Percentiles rank a stretch among this genome's conserved stretches.
Conservation (phyloP, 2,113 vertebrate species). For the Arizona elegans region DNA sequence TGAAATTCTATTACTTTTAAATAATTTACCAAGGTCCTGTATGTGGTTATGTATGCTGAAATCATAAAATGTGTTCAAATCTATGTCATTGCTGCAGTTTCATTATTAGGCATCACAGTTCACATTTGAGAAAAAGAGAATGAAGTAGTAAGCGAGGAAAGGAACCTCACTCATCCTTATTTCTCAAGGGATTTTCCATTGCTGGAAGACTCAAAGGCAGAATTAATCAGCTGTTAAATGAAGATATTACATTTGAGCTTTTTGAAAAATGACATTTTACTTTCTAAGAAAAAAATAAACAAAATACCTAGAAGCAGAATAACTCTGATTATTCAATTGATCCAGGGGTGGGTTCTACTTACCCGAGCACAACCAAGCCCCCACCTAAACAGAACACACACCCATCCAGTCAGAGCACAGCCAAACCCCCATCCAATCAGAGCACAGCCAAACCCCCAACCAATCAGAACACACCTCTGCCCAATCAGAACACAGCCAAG, state of each 20-base stretch:
- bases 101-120: background rate
- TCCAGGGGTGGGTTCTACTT: too few relatives aligned
- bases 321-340: background rate
- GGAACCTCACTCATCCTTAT: background rate
- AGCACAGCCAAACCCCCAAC: too few relatives aligned
- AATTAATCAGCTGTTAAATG: background rate
- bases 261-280: background rate
- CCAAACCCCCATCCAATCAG: too few relatives aligned
- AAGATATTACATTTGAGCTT: background rate
- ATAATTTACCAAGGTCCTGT: background rate
- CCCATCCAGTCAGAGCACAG: too few relatives aligned
- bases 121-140: background rate
- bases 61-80: background rate
- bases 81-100: background rate
- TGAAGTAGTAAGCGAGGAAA: background rate
- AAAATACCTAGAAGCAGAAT: background rate
- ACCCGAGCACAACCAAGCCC: too few relatives aligned
- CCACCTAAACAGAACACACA: too few relatives aligned
- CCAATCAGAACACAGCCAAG: too few relatives aligned
- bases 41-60: background rate
- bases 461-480: too few relatives aligned
- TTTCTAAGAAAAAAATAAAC: conserved; percentile 2
- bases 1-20: background rate
- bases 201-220: background rate
- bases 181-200: background rate